A percentile compares a stretch with the other conserved stretches of the same genome.
phyloP scores from a whole-genome alignment of 2,888 invertebrate species.

The Pristionchus entomophagus region DNA sequence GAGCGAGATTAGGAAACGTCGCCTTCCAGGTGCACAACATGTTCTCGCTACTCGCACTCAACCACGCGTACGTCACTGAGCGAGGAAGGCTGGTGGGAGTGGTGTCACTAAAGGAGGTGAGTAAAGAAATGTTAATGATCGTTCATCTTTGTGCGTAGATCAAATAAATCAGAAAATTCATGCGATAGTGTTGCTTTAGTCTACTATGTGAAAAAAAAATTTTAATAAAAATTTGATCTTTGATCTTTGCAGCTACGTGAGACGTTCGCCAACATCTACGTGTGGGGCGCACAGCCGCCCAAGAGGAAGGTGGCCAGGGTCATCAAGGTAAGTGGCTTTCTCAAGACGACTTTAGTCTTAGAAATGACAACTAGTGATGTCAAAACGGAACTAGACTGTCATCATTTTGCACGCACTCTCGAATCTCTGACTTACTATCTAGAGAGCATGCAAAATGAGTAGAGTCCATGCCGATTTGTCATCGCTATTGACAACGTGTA shows the following conservation, averaged over 20 bases:
- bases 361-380: not conserved
- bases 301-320: not conserved
- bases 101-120: conserved; percentile 89
- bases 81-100: conserved; percentile 95
- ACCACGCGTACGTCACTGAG: conserved; percentile 97
- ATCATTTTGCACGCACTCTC: too few relatives aligned
- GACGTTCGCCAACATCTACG: conserved; percentile 72
- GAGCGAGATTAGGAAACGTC: not conserved
- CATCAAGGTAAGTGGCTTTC: not conserved
- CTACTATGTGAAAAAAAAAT: too few relatives aligned
- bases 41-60: conserved; percentile 98
- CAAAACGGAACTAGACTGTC: too few relatives aligned
- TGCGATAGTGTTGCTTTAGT: too few relatives aligned
- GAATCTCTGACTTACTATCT: too few relatives aligned
- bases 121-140: not conserved
- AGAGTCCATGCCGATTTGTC: too few relatives aligned
- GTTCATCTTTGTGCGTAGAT: not conserved
- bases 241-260: conserved; percentile 59
- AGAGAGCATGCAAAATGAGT: too few relatives aligned
- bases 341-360: not conserved
- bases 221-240: not conserved
- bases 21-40: conserved; percentile 93
- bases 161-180: too few relatives aligned
- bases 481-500: too few relatives aligned
- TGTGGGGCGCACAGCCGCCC: conserved; percentile 65